A percentile compares a stretch with the other conserved stretches of the same genome.
phyloP scores from a whole-genome alignment of 2,113 vertebrate genomes.

The Siniperca chuatsi region DNA sequence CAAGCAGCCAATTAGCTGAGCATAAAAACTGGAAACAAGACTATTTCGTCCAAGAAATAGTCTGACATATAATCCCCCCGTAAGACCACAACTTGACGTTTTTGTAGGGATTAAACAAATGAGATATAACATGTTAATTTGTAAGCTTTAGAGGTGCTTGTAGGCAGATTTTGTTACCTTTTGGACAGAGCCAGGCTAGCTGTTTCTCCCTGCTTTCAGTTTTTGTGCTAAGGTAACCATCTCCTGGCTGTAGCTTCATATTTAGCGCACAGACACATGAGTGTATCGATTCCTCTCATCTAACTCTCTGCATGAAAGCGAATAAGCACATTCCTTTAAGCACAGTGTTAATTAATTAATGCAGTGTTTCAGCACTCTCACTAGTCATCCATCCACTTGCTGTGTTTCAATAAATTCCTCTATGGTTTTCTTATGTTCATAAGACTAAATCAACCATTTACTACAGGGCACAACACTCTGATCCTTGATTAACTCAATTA shows the following conservation, averaged over 20 bases:
- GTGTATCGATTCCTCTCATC: neutral
- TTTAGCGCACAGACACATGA: neutral
- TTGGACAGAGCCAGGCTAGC: neutral
- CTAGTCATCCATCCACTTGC: conserved; percentile 7
- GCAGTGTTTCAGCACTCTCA: neutral
- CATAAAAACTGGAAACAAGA: neutral
- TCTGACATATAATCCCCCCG: too few species aligned
- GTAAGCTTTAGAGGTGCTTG: neutral
- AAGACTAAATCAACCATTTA: conserved; percentile 37
- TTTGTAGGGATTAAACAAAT: too few species aligned
- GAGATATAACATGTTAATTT: neutral
- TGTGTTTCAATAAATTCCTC: conserved; percentile 16
- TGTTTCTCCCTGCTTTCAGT: neutral
- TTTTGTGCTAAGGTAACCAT: neutral
- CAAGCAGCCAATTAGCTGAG: neutral
- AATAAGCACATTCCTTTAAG: neutral
- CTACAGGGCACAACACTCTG: conserved; percentile 36
- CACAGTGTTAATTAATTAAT: conserved; percentile 26
- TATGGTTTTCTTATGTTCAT: conserved; percentile 23
- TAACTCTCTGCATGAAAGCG: neutral
- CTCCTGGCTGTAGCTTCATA: neutral
- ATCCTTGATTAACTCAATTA: conserved; percentile 72
- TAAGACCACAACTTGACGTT: too few species aligned
- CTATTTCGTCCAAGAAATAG: too few species aligned
- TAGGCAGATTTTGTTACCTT: neutral